phyloP scores from a whole-genome alignment of 2,113 vertebrate genomes.

The Thunnus maccoyii region DNA sequence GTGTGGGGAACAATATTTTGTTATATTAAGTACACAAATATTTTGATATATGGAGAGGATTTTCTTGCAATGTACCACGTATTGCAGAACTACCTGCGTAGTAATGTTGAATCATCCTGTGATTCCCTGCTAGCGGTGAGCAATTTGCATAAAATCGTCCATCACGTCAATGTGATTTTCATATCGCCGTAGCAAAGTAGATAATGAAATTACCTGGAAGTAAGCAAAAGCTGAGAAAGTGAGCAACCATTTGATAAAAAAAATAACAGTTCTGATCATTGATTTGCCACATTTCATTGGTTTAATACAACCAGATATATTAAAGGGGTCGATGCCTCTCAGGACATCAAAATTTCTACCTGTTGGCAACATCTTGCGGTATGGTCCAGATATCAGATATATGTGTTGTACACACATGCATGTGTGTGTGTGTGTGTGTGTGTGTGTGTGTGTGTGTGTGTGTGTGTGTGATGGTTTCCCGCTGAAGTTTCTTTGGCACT shows the following conservation, averaged over 20 bases:
- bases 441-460: slow-evolving; percentile 12
- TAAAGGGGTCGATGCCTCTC: background rate
- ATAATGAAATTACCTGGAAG: no score
- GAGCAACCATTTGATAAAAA: background rate
- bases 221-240: no score
- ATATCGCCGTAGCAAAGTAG: background rate
- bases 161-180: background rate
- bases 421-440: background rate
- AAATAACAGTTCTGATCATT: background rate
- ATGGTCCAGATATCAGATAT: background rate
- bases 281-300: no score
- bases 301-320: background rate
- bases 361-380: background rate
- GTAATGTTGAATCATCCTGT: no score
- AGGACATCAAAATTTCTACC: background rate
- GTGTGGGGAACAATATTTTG: no score
- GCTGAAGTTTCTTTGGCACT: slow-evolving; percentile 23
- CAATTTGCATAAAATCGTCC: no score
- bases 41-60: no score
- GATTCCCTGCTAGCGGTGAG: no score
- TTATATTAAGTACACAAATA: no score
- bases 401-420: no score
- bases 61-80: no score
- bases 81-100: no score
- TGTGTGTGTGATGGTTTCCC: slow-evolving; percentile 22